These are phyloP conservation scores for Idaea straminata DNA, from an alignment of 2,888 invertebrate genomes.

Conservation along the genomic window DNA sequence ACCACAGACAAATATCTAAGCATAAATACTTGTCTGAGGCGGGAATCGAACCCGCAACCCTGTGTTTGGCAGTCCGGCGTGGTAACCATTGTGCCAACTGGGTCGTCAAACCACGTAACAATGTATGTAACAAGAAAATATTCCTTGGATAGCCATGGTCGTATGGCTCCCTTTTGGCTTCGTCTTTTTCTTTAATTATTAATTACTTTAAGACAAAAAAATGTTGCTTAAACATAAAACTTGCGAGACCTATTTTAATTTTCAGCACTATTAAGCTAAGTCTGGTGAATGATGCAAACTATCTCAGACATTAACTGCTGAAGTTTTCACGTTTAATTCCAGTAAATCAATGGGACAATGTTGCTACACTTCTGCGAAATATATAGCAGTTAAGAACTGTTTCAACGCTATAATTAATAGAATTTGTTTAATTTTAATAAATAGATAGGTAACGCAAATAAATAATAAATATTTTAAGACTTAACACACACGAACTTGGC, in stretches of 20 bases:
- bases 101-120: too few species aligned
- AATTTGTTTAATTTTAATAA: neutral
- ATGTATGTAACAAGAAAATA: too few species aligned
- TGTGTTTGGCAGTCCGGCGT: too few species aligned
- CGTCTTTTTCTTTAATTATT: too few species aligned
- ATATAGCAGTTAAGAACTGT: neutral
- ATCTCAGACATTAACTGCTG: neutral
- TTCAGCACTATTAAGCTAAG: neutral
- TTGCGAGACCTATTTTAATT: neutral
- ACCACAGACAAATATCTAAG: too few species aligned
- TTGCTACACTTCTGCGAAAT: neutral
- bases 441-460: neutral
- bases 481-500: too few species aligned
- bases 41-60: too few species aligned
- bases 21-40: too few species aligned
- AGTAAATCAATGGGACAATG: slow-evolving; percentile 1
- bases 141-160: too few species aligned
- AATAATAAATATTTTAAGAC: neutral
- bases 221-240: neutral
- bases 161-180: too few species aligned
- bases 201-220: too few species aligned
- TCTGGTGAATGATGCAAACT: neutral
- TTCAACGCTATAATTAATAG: neutral
- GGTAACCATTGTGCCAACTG: too few species aligned
- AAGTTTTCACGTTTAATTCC: neutral